Conservation (phyloP, 1,140 invertebrate genomes). For the Diachasma alloeum region DNA sequence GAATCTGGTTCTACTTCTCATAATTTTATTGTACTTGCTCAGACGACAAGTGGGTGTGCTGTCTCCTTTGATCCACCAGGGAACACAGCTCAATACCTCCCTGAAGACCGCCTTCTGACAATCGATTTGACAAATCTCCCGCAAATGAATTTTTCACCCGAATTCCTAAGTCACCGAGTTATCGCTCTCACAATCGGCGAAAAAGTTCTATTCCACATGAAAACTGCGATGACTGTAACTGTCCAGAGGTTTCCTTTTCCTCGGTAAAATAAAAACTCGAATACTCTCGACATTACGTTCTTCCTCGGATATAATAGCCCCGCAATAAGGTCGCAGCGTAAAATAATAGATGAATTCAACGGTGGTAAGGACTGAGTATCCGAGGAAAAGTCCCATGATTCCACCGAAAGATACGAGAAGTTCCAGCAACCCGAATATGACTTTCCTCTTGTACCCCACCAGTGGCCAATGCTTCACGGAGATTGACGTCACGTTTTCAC, state of each 20-base stretch:
- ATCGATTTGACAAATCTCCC: conserved; percentile 39
- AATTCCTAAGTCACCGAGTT: no score
- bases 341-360: conserved; percentile 80
- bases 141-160: no score
- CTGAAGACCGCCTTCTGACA: conserved; percentile 44
- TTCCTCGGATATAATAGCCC: conserved; percentile 36
- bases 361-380: conserved; percentile 76
- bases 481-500: neutral
- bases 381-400: conserved; percentile 79
- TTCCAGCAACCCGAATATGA: conserved; percentile 81
- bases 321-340: conserved; percentile 72
- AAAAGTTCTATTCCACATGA: neutral
- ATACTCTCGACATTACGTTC: conserved; percentile 21
- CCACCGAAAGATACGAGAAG: conserved; percentile 72
- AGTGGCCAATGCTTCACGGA: conserved; percentile 68
- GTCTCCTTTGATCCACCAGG: conserved; percentile 38
- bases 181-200: no score
- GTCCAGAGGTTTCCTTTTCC: neutral
- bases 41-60: neutral
- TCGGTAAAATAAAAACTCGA: conserved; percentile 3
- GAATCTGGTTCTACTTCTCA: conserved; percentile 9
- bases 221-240: neutral
- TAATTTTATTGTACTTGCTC: conserved; percentile 15
- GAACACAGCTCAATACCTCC: conserved; percentile 47
- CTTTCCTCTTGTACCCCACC: conserved; percentile 77